Evolutionary conservation across 1,140 invertebrate genomes (phyloP).

Genomic region (Pemphigus obesinymphae): DNA sequence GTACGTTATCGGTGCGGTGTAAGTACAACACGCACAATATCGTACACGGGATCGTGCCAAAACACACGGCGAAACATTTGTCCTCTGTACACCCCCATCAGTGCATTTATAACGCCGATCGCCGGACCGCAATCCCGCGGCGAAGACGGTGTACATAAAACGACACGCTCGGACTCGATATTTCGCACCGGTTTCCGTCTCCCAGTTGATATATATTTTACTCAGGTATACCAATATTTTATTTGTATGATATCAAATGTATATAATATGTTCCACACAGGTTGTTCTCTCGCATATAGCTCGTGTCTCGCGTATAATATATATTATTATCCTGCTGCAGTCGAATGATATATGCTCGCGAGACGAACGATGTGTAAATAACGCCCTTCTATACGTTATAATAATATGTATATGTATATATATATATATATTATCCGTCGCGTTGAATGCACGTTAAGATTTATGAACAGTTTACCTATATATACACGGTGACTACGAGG

Average conservation of each 20-base stretch:
- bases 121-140: neutral
- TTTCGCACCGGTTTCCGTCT: neutral
- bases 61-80: conserved; percentile 1
- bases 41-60: neutral
- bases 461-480: conserved; percentile 17
- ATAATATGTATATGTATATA: too few relatives aligned
- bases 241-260: too few relatives aligned
- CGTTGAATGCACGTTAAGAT: neutral
- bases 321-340: too few relatives aligned
- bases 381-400: neutral
- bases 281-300: too few relatives aligned
- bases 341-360: neutral
- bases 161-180: neutral
- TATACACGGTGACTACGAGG: too few relatives aligned
- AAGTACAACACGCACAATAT: neutral
- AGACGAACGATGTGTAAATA: conserved; percentile 7
- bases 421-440: neutral
- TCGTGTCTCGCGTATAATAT: too few relatives aligned
- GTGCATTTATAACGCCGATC: neutral
- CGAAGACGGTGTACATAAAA: neutral
- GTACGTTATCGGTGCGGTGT: neutral
- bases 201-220: too few relatives aligned
- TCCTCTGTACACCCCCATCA: neutral
- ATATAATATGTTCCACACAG: too few relatives aligned
- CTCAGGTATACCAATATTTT: too few relatives aligned